Percentiles rank a stretch among this genome's conserved stretches.
Conservation (phyloP, 1,140 invertebrate genomes). For the Drosophila watanabei region DNA sequence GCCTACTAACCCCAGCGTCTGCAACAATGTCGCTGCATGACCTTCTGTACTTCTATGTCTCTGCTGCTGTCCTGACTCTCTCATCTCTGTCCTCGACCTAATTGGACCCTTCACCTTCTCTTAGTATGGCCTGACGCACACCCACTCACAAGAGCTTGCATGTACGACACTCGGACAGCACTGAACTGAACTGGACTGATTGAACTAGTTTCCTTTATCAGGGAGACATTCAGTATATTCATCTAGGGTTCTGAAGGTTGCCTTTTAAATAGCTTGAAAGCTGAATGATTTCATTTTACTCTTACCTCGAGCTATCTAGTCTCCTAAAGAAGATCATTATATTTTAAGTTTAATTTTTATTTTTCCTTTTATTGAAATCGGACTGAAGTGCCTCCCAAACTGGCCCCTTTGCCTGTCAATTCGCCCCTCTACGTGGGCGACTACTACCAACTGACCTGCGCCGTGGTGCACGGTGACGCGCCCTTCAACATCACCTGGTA, state of each 20-base stretch:
- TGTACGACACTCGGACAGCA: constrained; percentile 29
- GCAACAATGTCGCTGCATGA: constrained; percentile 56
- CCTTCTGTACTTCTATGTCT: constrained; percentile 32
- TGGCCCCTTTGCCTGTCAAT: constrained; percentile 89
- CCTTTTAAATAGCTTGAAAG: not conserved
- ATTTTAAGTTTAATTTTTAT: constrained; percentile 40
- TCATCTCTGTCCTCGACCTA: constrained; percentile 25
- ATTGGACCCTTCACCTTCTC: constrained; percentile 23
- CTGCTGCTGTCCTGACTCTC: constrained; percentile 18
- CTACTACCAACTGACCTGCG: constrained; percentile 91
- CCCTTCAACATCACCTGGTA: constrained; percentile 92
- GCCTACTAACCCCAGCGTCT: constrained; percentile 45
- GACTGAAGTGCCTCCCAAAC: constrained; percentile 90
- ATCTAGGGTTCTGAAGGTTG: not conserved
- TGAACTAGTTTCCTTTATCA: not conserved
- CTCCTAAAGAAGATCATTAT: not conserved
- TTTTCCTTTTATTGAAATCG: constrained; percentile 23
- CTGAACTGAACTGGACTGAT: constrained; percentile 14
- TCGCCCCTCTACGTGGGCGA: constrained; percentile 92
- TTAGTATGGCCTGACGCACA: constrained; percentile 39
- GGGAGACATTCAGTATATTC: too few relatives aligned
- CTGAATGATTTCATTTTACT: not conserved
- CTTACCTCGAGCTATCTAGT: not conserved
- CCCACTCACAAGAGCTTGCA: constrained; percentile 48
- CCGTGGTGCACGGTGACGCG: constrained; percentile 92